Evolutionary conservation across 2,888 invertebrate species (phyloP).

Genomic region (Emmelina monodactyla): DNA sequence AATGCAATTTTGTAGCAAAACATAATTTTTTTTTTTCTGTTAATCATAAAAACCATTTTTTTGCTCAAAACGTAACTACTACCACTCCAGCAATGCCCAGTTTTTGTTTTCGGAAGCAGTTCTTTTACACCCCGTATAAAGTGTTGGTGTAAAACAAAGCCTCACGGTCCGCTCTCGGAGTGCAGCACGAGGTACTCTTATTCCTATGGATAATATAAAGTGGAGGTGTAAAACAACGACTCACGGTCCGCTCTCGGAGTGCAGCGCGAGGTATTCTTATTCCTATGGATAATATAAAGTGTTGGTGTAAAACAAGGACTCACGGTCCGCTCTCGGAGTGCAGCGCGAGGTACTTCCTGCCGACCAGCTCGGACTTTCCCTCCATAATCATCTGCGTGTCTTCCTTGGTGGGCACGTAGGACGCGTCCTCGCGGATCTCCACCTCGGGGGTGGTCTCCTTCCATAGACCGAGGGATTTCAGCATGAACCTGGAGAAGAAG

Average conservation of each 20-base stretch:
- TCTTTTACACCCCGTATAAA: no score
- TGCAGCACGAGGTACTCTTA: constrained; percentile 42
- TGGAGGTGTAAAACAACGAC: no score
- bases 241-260: no score
- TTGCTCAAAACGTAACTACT: no score
- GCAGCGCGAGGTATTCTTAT: no score
- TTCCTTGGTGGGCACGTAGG: constrained; percentile 34
- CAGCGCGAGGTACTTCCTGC: constrained; percentile 39
- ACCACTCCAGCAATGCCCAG: no score
- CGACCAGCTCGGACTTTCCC: constrained; percentile 38
- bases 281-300: no score
- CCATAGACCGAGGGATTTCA: constrained; percentile 95
- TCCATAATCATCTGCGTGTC: constrained; percentile 40
- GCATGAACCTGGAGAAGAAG: constrained; percentile 77
- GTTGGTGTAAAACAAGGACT: constrained; percentile 28
- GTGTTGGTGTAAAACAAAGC: constrained; percentile 18
- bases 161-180: constrained; percentile 46
- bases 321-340: constrained; percentile 45
- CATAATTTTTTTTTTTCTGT: no score
- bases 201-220: no score
- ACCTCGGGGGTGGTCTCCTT: constrained; percentile 49
- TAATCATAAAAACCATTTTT: no score
- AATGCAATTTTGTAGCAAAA: no score
- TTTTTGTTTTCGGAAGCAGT: no score
- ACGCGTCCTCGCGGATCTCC: constrained; percentile 44